phyloP scores from a whole-genome alignment of 1,140 invertebrate genomes.

The Probaryconus sp. region DNA sequence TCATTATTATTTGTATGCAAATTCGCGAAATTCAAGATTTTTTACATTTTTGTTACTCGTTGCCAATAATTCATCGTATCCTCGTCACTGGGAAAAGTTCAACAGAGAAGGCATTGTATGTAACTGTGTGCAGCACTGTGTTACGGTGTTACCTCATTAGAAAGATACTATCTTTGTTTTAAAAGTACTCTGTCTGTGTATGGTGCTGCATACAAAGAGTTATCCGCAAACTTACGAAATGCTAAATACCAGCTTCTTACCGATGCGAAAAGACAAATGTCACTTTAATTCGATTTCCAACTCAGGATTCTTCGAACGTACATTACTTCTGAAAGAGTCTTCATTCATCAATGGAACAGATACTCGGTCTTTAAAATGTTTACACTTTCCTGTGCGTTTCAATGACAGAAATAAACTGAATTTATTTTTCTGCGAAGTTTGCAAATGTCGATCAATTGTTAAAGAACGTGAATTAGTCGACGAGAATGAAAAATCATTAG shows the following conservation, averaged over 20 bases:
- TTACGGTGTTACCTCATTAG: slow-evolving; percentile 55
- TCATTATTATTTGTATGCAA: slow-evolving; percentile 27
- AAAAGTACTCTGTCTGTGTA: slow-evolving; percentile 28
- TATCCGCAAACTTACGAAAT: slow-evolving; percentile 41
- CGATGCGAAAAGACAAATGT: slow-evolving; percentile 27
- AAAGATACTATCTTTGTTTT: slow-evolving; percentile 44
- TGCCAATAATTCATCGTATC: slow-evolving; percentile 24
- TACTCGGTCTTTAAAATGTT: no score
- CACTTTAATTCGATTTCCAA: no score
- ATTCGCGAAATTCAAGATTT: slow-evolving; percentile 4
- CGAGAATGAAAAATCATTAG: no score
- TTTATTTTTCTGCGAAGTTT: no score
- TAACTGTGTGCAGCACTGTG: slow-evolving; percentile 35
- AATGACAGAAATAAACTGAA: no score
- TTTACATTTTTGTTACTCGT: slow-evolving; percentile 8
- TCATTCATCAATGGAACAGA: no score
- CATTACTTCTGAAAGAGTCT: no score
- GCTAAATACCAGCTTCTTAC: slow-evolving; percentile 38
- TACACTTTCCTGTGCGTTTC: no score
- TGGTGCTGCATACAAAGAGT: slow-evolving; percentile 20
- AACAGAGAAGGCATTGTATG: slow-evolving; percentile 45
- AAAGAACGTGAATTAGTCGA: no score
- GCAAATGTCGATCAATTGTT: no score
- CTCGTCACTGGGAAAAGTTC: slow-evolving; percentile 40
- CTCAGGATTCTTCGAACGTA: not conserved